Conservation (phyloP, 2,888 invertebrate species). For the Dorcus parallelipipedus region DNA sequence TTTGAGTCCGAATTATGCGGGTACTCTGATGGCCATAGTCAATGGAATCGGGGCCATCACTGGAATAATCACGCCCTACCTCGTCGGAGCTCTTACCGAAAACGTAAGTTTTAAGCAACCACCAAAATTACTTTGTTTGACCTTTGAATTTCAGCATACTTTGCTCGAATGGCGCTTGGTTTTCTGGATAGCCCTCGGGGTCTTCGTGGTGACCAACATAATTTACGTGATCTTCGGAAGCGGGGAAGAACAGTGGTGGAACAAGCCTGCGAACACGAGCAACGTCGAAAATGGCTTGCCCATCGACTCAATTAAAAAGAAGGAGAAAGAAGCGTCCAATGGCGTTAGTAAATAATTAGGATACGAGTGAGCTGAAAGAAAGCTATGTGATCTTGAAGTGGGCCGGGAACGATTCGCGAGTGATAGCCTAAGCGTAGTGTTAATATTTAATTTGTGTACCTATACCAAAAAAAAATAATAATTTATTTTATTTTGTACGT, state of each 20-base stretch:
- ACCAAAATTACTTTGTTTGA: too few species aligned
- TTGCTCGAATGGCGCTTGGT: slow-evolving; percentile 67
- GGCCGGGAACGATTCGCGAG: not conserved
- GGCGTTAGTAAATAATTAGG: not conserved
- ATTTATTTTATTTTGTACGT: too few species aligned
- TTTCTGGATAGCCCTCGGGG: slow-evolving; percentile 69
- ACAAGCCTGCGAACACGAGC: slow-evolving; percentile 34
- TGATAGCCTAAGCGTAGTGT: too few species aligned
- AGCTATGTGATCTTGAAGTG: not conserved
- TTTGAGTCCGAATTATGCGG: slow-evolving; percentile 62
- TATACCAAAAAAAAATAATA: too few species aligned
- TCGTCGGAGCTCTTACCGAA: slow-evolving; percentile 59
- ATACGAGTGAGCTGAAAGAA: not conserved
- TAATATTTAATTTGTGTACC: too few species aligned
- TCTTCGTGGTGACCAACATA: slow-evolving; percentile 62
- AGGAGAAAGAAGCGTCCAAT: slow-evolving; percentile 4
- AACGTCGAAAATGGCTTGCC: slow-evolving; percentile 7
- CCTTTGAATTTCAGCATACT: slow-evolving; percentile 50
- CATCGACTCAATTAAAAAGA: not conserved
- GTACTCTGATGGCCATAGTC: slow-evolving; percentile 61
- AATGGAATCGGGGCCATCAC: slow-evolving; percentile 62
- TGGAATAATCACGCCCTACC: slow-evolving; percentile 60
- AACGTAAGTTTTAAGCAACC: slow-evolving; percentile 41
- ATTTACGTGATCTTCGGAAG: slow-evolving; percentile 65
- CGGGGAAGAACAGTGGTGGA: slow-evolving; percentile 71